Base-by-base conservation (phyloP, 1,140 invertebrate species). In the Musca vetustissima region DNA sequence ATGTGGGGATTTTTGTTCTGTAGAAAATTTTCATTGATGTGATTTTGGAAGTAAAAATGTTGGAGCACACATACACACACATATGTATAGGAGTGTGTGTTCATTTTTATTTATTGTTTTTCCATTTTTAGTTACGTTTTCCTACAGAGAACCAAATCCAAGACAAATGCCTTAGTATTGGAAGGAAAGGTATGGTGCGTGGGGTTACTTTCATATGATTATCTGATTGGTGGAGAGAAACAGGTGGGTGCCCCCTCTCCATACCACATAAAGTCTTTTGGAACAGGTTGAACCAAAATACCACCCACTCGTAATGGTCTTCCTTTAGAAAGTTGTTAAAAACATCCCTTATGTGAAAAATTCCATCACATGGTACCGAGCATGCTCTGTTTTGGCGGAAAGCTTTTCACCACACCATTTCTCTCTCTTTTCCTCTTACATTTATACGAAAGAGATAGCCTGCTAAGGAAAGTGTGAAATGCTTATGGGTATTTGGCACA, bases 341-440 rank as follows among this genome's bases (percentile, higher is more conserved):
- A 59, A 61, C 7, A 61, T 43, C 32, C 57, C 57, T 19, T 61
- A 11, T 0, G 36, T 8, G 9, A 15, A 64, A 69, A 69, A 69
- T 69, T 69, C 67, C 67, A 36, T 69, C 14, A 52, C 66, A 67
- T 22, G 22, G 6, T 13, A 43, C 11, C 6, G 36, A 43, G 36
- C 36, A 43, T 43, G 36, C 36, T 43, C 36, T 1, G 13, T 36
- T n/a, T 28, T 17, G 32, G 52, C 47, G 14, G n/a, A n/a, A 43
- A 70, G 69, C 69, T 70, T 70, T 71, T 71, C 78, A 80, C 78
- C 78, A 80, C 75, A 73, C 72, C 59, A 64, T 15, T 57, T 47
- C 57, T 21, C 61, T 43, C 21, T 61, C 65, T 43, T 17, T 66
- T 25, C 4, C 53, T 1, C 53, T 7, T 17, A 32, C 2, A 1